Evolutionary conservation across 2,113 vertebrate genomes (phyloP).

Genomic region (Sigmodon hispidus): DNA sequence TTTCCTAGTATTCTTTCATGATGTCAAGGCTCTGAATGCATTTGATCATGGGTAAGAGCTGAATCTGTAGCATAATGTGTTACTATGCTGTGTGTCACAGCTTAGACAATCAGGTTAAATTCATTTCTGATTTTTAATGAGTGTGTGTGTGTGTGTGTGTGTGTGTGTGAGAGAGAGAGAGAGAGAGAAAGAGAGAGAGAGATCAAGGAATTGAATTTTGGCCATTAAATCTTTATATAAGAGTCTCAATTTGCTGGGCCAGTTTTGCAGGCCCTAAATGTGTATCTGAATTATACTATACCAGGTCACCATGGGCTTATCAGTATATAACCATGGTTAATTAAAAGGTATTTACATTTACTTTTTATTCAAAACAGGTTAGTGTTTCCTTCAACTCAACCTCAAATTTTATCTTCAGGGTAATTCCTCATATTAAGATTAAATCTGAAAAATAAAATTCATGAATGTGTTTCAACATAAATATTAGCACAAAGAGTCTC

Average conservation of each 20-base stretch:
- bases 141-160: background rate
- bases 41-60: background rate
- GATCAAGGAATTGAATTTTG: background rate
- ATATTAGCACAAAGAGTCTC: background rate
- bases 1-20: background rate
- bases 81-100: background rate
- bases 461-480: background rate
- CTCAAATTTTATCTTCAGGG: background rate
- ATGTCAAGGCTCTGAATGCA: background rate
- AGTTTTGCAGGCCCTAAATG: background rate
- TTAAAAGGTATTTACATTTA: background rate
- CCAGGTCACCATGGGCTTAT: background rate
- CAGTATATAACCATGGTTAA: background rate
- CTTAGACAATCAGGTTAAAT: background rate
- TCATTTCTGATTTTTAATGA: background rate
- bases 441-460: background rate
- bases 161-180: no score
- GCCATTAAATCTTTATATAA: background rate
- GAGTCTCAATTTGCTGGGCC: background rate
- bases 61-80: no score
- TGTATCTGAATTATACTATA: background rate
- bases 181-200: no score
- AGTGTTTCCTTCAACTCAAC: background rate
- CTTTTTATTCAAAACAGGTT: background rate
- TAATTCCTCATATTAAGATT: background rate